These are phyloP conservation scores for Drosophila gunungcola DNA, from an alignment of 1,140 invertebrate species.

Conservation along the genomic window DNA sequence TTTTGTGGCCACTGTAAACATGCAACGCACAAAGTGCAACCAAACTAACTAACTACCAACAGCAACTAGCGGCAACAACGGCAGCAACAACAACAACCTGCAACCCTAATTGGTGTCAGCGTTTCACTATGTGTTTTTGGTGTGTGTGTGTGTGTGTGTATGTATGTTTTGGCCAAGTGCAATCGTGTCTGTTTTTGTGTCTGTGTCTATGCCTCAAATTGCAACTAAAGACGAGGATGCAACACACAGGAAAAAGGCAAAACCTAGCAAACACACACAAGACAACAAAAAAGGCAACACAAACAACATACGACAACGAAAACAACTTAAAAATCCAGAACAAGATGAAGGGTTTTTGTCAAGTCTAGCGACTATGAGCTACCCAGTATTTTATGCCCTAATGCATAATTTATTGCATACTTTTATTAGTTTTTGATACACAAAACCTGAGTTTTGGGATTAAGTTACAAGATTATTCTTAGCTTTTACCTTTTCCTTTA, in stretches of 20 bases:
- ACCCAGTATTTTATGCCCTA: neutral
- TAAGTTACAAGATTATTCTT: no score
- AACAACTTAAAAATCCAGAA: constrained; percentile 83
- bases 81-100: constrained; percentile 11
- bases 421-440: no score
- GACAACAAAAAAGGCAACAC: constrained; percentile 60
- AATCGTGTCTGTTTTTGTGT: constrained; percentile 21
- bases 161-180: constrained; percentile 11
- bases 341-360: constrained; percentile 21
- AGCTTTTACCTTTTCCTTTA: no score
- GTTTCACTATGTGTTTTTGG: constrained; percentile 42
- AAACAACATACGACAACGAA: constrained; percentile 78
- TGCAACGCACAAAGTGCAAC: constrained; percentile 69
- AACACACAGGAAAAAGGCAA: constrained; percentile 38
- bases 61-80: constrained; percentile 40
- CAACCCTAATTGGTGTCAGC: constrained; percentile 79
- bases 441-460: no score
- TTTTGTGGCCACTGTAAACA: constrained; percentile 80
- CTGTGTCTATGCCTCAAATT: constrained; percentile 60
- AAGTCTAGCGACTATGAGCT: neutral
- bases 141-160: constrained; percentile 14
- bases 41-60: constrained; percentile 58
- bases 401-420: no score
- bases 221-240: constrained; percentile 68
- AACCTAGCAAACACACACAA: constrained; percentile 23